These are phyloP conservation scores for Doryteuthis pealeii DNA, from an alignment of 1,140 invertebrate genomes.

Conservation along the genomic window DNA sequence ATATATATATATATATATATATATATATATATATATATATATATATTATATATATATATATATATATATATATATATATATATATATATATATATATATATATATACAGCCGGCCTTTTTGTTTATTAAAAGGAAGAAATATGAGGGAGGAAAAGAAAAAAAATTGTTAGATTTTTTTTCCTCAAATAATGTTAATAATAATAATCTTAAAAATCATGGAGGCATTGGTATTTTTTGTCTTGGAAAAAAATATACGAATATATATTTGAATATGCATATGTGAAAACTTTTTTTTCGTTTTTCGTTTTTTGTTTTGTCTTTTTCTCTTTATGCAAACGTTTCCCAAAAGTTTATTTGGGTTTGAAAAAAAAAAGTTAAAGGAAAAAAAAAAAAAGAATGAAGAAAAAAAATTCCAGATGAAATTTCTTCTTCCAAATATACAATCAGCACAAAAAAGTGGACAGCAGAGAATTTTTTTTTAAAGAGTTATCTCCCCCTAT, in stretches of 20 bases:
- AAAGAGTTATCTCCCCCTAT: too few species aligned
- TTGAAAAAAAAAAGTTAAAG: neutral
- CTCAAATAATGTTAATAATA: neutral
- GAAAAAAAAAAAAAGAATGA: neutral
- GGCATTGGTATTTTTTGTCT: too few species aligned
- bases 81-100: neutral
- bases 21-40: neutral
- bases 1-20: neutral
- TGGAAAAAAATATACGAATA: too few species aligned
- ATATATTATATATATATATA: neutral
- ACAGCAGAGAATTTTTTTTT: too few species aligned
- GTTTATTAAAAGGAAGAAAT: too few species aligned
- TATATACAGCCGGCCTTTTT: constrained; percentile 3
- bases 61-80: constrained; percentile 4
- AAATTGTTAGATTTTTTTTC: too few species aligned
- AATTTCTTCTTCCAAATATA: too few species aligned
- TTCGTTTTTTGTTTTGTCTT: too few species aligned
- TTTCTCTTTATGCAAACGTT: neutral
- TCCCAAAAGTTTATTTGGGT: neutral
- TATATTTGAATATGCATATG: neutral
- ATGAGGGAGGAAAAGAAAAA: too few species aligned
- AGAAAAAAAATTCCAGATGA: neutral
- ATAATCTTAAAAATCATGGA: too few species aligned
- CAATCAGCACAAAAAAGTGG: too few species aligned
- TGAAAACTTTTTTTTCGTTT: neutral